Evolutionary conservation across 1,140 invertebrate species (phyloP), one percentile per base, ranked within the genome.

Genomic region (Anastatus disparis): DNA sequence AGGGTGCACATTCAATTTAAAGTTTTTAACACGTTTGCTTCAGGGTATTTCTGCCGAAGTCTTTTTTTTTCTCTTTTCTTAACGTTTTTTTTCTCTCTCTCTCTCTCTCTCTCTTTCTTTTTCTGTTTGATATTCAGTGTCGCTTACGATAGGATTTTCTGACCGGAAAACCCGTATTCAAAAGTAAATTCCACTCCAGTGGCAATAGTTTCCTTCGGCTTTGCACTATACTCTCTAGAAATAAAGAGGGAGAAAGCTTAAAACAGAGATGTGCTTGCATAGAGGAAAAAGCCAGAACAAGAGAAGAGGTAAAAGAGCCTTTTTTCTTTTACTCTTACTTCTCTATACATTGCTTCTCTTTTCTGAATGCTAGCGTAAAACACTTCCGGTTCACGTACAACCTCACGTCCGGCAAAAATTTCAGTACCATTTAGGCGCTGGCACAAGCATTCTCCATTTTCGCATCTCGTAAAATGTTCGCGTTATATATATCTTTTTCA

Each of bases 361-460:
- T n/a, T n/a, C 4, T 50, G 61, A 64, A 71, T 65, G 22, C 50
- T 48, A 13, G 59, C 27, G 52, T 63, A 56, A 71, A 71, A 71
- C 42, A 64, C 61, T 71, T 71, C 61, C 61, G 42, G 35, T 71
- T 71, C 61, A 71, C 61, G 69, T 71, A 24, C 53, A 46, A 55
- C 50, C 17, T 12, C 8, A 40, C 31, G 42, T 59, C 29, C 42
- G 10, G 24, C 29, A 27, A 38, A 48, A 71, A 71, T 58, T 71
- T 7, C 52, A 52, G 69, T 64, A 22, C 26, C 59, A 56, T 63
- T 70, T 70, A 48, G 58, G 20, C 42, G 29, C 38, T n/a, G n/a
- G n/a, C n/a, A n/a, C n/a, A n/a, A n/a, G 9, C 24, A 2, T 40
- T 40, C 40, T 31, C 52, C n/a, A n/a, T n/a, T n/a, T n/a, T n/a